Percentiles rank a stretch among this genome's conserved stretches.
Conservation (phyloP, 2,888 invertebrate genomes). For the Hymenopus coronatus region DNA sequence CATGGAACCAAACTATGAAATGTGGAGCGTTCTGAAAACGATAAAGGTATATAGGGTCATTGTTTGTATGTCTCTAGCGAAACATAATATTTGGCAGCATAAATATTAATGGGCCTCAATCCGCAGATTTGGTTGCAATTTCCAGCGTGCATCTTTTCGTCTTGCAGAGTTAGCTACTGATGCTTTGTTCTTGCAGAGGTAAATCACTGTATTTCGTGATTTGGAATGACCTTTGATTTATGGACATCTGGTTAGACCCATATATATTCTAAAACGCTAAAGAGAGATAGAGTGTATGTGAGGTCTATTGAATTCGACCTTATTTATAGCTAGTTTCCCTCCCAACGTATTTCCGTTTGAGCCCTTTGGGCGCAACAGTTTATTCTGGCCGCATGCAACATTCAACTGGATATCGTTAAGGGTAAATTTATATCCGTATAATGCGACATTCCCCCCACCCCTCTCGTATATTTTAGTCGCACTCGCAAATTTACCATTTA, state of each 20-base stretch:
- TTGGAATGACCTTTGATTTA: neutral
- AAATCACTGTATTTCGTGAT: neutral
- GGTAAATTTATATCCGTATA: neutral
- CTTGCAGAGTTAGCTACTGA: neutral
- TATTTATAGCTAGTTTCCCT: neutral
- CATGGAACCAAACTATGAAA: too few species aligned
- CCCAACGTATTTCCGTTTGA: neutral
- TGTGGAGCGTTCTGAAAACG: too few species aligned
- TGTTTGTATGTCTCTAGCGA: too few species aligned
- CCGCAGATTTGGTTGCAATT: neutral
- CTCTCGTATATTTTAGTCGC: neutral
- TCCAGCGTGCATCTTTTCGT: neutral
- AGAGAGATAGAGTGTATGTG: neutral
- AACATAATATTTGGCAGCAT: too few species aligned
- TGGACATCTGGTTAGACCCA: neutral
- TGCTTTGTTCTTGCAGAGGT: neutral
- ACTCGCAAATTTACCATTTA: neutral
- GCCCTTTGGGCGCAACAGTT: neutral
- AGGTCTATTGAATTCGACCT: neutral
- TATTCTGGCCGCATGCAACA: neutral
- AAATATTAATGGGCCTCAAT: too few species aligned
- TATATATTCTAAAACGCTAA: neutral
- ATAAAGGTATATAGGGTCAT: too few species aligned
- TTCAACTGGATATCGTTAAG: neutral
- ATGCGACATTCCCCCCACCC: neutral